Base-by-base conservation (phyloP, 2,113 vertebrate species). In the Grammomys surdaster region DNA sequence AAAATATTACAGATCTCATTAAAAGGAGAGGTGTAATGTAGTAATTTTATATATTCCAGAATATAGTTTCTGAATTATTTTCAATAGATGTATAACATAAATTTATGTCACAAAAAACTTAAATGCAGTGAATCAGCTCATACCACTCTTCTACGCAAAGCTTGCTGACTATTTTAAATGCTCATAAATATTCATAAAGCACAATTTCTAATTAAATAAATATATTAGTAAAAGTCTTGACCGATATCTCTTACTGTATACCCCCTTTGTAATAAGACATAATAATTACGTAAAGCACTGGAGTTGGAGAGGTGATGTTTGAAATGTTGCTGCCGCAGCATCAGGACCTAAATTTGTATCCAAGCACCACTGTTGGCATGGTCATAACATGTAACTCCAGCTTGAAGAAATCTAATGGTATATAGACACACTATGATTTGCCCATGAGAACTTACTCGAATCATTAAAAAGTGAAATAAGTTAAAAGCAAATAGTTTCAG, bases 401-500 rank as follows among this genome's bases (percentile, higher is more conserved):
- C 58, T 46, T 65, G 40, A 20, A 63, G 58, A 8, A 43, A 26
- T 60, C 36, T 28, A 75, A 51, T 51, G 9, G 10, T 7, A 51
- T 17, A 33, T 28, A 36, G 36, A 22, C 20, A 80, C 46, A 7
- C 3, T 58, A 20, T 89, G 7, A 7, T 36, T 88, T 90, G 5
- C 3, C 16, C 6, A 36, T 20, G 1, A 3, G 12, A 13, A 76
- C 10, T 46, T 46, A 4, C 60, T 90, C 90, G 31, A 69, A 72
- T 13, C 40, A 73, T 33, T 12, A 48, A 91, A 91, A 86, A 0
- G 5, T 63, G 19, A 65, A 95, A 84, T 65, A 63, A 95, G 8
- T 77, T 56, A 75, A 84, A 65, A 95, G 13, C n/a, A 95, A 72
- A 85, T 81, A 16, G 80, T 60, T 95, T 36, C 85, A 48, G 54